These are phyloP conservation scores for Hirudo medicinalis DNA, from an alignment of 1,140 invertebrate genomes.

Conservation along the genomic window DNA sequence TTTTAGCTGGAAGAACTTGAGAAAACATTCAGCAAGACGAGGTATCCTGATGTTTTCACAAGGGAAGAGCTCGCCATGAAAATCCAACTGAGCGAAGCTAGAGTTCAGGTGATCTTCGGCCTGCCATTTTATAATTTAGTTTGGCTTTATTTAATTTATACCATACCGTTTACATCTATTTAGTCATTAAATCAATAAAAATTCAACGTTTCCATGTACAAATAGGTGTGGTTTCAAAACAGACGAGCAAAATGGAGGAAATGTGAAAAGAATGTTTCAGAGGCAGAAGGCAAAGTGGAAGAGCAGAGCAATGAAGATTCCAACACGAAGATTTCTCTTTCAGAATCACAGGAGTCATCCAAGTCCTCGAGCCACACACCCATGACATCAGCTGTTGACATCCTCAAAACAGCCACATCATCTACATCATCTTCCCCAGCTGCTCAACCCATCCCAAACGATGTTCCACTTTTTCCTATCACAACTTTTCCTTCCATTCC, in stretches of 20 bases:
- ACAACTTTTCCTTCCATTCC: too few species aligned
- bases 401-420: too few species aligned
- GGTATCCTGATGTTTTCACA: slow-evolving; percentile 77
- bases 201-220: too few species aligned
- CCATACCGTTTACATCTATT: too few species aligned
- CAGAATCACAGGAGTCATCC: too few species aligned
- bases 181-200: too few species aligned
- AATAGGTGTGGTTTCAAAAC: slow-evolving; percentile 97
- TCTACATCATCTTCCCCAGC: too few species aligned
- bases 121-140: background rate
- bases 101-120: slow-evolving; percentile 7
- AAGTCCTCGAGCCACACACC: too few species aligned
- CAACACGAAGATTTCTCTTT: background rate
- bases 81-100: slow-evolving; percentile 18
- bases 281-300: background rate
- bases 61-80: slow-evolving; percentile 18
- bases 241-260: slow-evolving; percentile 95
- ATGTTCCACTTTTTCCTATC: too few species aligned
- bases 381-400: too few species aligned
- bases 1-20: slow-evolving; percentile 87
- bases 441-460: too few species aligned
- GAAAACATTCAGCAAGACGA: slow-evolving; percentile 94
- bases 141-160: too few species aligned
- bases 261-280: slow-evolving; percentile 20
- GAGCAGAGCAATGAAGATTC: background rate